Conservation (phyloP, 1,140 invertebrate genomes). For the Heterodera carotae region DNA sequence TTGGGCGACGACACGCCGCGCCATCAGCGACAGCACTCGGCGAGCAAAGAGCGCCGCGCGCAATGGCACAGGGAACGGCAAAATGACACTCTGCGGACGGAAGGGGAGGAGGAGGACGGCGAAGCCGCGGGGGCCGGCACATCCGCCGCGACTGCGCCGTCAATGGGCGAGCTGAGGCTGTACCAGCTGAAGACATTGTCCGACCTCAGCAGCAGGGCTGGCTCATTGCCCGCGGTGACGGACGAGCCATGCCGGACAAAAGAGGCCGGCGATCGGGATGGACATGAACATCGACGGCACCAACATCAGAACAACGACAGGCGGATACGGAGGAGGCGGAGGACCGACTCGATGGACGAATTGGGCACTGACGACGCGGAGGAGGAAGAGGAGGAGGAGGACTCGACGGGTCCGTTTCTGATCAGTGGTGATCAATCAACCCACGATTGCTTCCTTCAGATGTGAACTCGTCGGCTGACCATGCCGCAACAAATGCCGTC, state of each 20-base stretch:
- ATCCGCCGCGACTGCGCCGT: background rate
- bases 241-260: background rate
- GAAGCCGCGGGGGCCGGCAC: background rate
- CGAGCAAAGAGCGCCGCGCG: background rate
- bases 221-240: background rate
- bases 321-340: background rate
- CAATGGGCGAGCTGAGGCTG: conserved; percentile 6
- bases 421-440: background rate
- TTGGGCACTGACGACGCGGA: background rate
- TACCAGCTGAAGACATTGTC: conserved; percentile 6
- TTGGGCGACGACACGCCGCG: background rate
- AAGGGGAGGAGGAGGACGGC: background rate
- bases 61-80: background rate
- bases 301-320: background rate
- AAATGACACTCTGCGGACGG: background rate
- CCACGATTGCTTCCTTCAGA: background rate
- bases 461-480: background rate
- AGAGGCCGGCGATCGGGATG: background rate
- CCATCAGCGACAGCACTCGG: background rate
- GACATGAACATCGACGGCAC: background rate
- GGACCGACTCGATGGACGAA: background rate
- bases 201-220: background rate
- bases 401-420: background rate
- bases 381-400: background rate
- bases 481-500: background rate